These are phyloP conservation scores for Zygothrica quintamaculata DNA, from an alignment of 2,888 invertebrate genomes.

Conservation along the genomic window DNA sequence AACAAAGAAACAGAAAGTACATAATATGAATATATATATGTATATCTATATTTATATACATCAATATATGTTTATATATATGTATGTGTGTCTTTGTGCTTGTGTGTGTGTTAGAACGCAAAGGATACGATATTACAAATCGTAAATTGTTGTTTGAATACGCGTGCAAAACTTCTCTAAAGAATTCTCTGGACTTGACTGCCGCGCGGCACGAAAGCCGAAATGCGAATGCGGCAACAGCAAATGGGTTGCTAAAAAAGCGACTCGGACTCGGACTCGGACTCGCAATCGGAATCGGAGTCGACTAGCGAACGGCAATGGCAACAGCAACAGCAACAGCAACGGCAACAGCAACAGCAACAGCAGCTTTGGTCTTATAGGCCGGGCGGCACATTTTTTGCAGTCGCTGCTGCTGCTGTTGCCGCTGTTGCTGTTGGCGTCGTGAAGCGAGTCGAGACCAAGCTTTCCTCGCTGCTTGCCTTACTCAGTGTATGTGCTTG, in stretches of 20 bases:
- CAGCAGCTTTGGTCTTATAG: slow-evolving; percentile 79
- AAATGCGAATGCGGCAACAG: slow-evolving; percentile 81
- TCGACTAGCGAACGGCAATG: slow-evolving; percentile 42
- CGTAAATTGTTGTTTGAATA: slow-evolving; percentile 8
- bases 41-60: no score
- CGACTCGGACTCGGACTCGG: slow-evolving; percentile 61
- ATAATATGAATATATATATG: no score
- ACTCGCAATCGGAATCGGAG: slow-evolving; percentile 46
- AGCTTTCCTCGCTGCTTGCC: slow-evolving; percentile 28
- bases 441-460: slow-evolving; percentile 49
- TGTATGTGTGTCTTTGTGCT: no score
- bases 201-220: slow-evolving; percentile 80
- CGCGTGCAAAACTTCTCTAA: slow-evolving; percentile 45
- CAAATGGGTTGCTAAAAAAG: slow-evolving; percentile 72
- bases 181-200: slow-evolving; percentile 54
- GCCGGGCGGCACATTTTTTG: slow-evolving; percentile 56
- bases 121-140: slow-evolving; percentile 30
- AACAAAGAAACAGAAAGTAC: no score
- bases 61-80: no score
- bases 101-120: slow-evolving; percentile 10
- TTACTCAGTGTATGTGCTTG: neutral
- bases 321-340: slow-evolving; percentile 22
- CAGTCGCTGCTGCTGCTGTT: slow-evolving; percentile 32
- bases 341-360: slow-evolving; percentile 57
- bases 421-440: slow-evolving; percentile 36